Base-by-base conservation (phyloP, 2,113 vertebrate genomes). In the Geococcyx californianus region DNA sequence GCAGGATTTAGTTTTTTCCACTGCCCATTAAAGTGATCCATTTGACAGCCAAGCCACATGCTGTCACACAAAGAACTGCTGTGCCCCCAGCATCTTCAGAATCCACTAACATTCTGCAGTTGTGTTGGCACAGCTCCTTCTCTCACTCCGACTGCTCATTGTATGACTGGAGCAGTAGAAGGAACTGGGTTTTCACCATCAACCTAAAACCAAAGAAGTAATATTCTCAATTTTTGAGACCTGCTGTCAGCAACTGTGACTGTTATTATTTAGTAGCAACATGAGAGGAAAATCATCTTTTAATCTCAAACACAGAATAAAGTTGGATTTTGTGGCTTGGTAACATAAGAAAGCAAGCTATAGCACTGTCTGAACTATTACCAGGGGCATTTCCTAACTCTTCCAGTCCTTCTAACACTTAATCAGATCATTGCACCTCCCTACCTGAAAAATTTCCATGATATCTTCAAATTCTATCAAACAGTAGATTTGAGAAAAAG, bases 151-250 rank as follows among this genome's bases (percentile, higher is more conserved):
- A 49, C 73, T 74, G 70, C 62, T 85, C 74, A 25, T 13, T 11
- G 0, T 26, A 34, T 19, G 67, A 36, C 58, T 47, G 67, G 20
- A 87, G n/a, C 38, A 73, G 78, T 16, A 9, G n/a, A 0, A 1
- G 31, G n/a, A 91, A 67, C 28, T 40, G 33, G 36, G 40, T 67
- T 91, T 89, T 93, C 54, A 68, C 49, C 36, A 91, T 19, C 45
- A 42, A 45, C 12, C 33, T 34, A 13, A 70, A 58, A 16, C 78
- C 11, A 40, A 66, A 77, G 51, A 91, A 42, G n/a, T 79, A 73
- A 59, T 56, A 36, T 36, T 16, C n/a, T 59, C 21, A 60, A 36
- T n/a, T 73, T 66, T 20, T 44, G 36, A 92, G 25, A 82, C n/a
- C 54, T 49, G 49, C 28, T 84, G 36, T 44, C n/a, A 75, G 56